Evolutionary conservation across 2,888 invertebrate genomes (phyloP).

Genomic region (Folsomia candida): DNA sequence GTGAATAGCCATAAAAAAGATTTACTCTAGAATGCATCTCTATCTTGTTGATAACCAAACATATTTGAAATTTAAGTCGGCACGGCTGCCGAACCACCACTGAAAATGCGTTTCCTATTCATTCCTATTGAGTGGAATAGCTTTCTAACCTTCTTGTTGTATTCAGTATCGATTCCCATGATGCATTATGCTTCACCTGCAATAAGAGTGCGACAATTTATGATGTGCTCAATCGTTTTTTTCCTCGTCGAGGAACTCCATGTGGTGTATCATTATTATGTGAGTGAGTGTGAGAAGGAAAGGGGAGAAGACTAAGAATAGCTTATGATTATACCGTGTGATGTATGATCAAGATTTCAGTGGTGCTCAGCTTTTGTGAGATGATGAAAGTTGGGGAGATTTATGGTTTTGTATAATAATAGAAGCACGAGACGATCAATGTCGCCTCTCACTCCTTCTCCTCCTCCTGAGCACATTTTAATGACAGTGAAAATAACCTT

Average conservation of each 20-base stretch:
- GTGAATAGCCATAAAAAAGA: too few relatives aligned
- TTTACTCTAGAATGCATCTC: too few relatives aligned
- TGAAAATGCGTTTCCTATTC: too few relatives aligned
- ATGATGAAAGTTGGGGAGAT: slow-evolving; percentile 34
- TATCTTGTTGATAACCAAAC: too few relatives aligned
- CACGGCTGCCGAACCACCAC: too few relatives aligned
- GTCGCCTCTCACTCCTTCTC: slow-evolving; percentile 9
- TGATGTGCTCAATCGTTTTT: not conserved
- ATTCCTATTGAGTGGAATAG: too few relatives aligned
- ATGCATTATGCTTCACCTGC: too few relatives aligned
- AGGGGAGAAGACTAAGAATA: slow-evolving; percentile 22
- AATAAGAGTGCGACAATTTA: too few relatives aligned
- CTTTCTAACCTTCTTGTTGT: too few relatives aligned
- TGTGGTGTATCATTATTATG: not conserved
- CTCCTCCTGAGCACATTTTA: slow-evolving; percentile 33
- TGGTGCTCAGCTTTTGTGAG: slow-evolving; percentile 9
- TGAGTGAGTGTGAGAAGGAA: slow-evolving; percentile 13
- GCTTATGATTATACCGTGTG: slow-evolving; percentile 12
- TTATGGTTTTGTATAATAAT: slow-evolving; percentile 30
- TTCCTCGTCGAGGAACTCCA: not conserved
- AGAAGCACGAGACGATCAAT: slow-evolving; percentile 26
- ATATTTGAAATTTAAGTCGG: too few relatives aligned
- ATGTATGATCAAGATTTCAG: too few relatives aligned
- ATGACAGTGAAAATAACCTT: slow-evolving; percentile 34
- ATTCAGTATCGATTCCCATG: too few relatives aligned